Conservation (phyloP, 1,140 invertebrate genomes). For the Diachasma alloeum region DNA sequence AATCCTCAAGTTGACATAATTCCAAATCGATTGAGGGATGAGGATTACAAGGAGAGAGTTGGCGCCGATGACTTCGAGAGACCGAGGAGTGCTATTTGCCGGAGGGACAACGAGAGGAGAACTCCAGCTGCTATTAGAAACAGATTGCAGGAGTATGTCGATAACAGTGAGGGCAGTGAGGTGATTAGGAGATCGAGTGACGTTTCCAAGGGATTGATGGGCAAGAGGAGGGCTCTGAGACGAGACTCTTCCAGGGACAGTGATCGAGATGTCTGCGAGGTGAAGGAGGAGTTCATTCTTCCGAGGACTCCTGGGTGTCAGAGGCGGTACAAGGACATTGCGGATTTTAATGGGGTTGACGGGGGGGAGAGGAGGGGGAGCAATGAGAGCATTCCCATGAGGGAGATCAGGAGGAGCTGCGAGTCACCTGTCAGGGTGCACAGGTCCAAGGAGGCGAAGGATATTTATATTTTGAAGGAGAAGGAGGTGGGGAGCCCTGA, state of each 20-base stretch:
- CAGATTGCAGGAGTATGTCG: slow-evolving; percentile 27
- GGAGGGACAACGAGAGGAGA: slow-evolving; percentile 28
- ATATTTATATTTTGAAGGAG: not conserved
- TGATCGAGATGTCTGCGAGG: slow-evolving; percentile 34
- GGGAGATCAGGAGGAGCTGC: slow-evolving; percentile 43
- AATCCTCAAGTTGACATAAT: slow-evolving; percentile 40
- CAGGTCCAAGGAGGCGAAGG: slow-evolving; percentile 35
- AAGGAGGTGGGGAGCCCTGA: slow-evolving; percentile 53
- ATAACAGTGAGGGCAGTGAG: slow-evolving; percentile 13
- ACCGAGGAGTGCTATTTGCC: not conserved
- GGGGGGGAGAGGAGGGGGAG: slow-evolving; percentile 27
- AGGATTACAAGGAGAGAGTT: slow-evolving; percentile 2
- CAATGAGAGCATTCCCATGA: slow-evolving; percentile 46
- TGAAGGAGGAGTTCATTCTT: slow-evolving; percentile 33
- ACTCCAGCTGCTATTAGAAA: slow-evolving; percentile 29
- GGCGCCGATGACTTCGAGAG: not conserved
- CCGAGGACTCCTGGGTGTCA: slow-evolving; percentile 39
- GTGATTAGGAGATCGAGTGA: not conserved
- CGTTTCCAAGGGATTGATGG: not conserved
- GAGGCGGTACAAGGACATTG: slow-evolving; percentile 45
- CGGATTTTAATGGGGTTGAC: slow-evolving; percentile 38
- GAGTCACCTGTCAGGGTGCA: slow-evolving; percentile 52
- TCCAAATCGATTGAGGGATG: slow-evolving; percentile 42
- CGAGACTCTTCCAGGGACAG: slow-evolving; percentile 12
- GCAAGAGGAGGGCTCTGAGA: slow-evolving; percentile 15